These are phyloP conservation scores for Patella caerulea DNA, from an alignment of 2,888 invertebrate species.

Conservation along the genomic window DNA sequence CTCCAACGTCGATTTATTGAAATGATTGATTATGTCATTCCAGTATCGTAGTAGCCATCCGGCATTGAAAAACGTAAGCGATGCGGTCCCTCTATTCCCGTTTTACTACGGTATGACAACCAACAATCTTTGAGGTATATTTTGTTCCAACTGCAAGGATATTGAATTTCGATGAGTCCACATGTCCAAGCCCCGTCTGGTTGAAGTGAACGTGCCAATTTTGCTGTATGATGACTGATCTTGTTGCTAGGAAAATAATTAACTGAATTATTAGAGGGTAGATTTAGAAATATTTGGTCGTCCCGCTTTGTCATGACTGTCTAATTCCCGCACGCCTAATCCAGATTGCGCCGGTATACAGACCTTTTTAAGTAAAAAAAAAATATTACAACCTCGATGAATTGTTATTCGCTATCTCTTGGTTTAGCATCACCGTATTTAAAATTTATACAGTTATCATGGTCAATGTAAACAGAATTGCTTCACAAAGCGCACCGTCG, in stretches of 20 bases:
- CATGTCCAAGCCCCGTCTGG: neutral
- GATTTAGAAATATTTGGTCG: too few relatives aligned
- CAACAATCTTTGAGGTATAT: neutral
- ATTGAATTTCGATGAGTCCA: neutral
- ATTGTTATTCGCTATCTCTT: too few relatives aligned
- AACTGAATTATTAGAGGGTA: too few relatives aligned
- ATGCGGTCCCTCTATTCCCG: neutral
- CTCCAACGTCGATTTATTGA: neutral
- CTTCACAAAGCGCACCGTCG: too few relatives aligned
- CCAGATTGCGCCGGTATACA: too few relatives aligned
- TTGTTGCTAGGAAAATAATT: neutral
- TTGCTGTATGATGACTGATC: neutral
- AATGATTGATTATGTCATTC: neutral
- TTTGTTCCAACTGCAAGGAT: neutral
- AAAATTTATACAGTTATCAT: too few relatives aligned
- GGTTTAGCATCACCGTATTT: too few relatives aligned
- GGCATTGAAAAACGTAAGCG: neutral
- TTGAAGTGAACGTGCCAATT: neutral
- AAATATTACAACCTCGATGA: too few relatives aligned
- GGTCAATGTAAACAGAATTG: too few relatives aligned
- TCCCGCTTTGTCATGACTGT: neutral
- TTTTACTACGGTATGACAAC: neutral
- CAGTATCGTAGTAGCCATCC: neutral
- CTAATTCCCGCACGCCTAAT: too few relatives aligned
- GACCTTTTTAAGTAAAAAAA: too few relatives aligned